These are phyloP conservation scores for Clarias fuscus DNA, from an alignment of 2,797 vertebrate genomes.

Conservation along the genomic window DNA sequence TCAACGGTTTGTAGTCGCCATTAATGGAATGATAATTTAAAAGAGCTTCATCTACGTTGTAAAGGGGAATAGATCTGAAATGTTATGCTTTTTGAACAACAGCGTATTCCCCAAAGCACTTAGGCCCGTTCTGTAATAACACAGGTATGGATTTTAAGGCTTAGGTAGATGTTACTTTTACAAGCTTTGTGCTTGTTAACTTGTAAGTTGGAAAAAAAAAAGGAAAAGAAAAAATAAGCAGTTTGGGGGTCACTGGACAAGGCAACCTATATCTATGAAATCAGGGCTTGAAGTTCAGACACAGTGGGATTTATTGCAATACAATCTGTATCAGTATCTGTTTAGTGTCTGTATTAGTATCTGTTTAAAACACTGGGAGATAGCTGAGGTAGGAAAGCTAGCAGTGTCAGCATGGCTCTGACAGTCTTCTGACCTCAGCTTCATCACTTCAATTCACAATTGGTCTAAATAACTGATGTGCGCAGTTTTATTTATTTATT, in stretches of 20 bases:
- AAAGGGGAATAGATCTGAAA: slow-evolving; percentile 32
- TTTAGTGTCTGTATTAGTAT: neutral
- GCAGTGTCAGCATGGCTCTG: neutral
- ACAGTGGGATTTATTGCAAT: neutral
- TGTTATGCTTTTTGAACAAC: slow-evolving; percentile 31
- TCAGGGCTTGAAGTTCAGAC: neutral
- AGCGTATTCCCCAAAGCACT: slow-evolving; percentile 16
- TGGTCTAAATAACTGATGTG: neutral
- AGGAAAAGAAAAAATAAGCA: neutral
- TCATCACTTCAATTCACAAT: neutral
- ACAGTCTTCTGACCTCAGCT: neutral
- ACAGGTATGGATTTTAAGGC: slow-evolving; percentile 23
- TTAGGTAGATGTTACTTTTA: slow-evolving; percentile 9
- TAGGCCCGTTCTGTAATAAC: slow-evolving; percentile 22
- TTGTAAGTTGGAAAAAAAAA: neutral
- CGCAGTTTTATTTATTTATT: neutral
- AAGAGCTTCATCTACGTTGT: slow-evolving; percentile 34
- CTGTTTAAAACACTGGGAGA: neutral
- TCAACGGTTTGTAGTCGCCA: slow-evolving; percentile 50
- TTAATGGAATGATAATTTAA: slow-evolving; percentile 50
- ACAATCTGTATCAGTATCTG: neutral
- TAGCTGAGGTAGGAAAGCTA: neutral
- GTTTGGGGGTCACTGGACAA: neutral
- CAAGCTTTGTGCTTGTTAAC: slow-evolving; percentile 15
- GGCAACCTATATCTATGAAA: neutral